Evolutionary conservation across 2,888 invertebrate genomes (phyloP), one percentile per base, ranked within the genome.

Genomic region (Watsonalla binaria): DNA sequence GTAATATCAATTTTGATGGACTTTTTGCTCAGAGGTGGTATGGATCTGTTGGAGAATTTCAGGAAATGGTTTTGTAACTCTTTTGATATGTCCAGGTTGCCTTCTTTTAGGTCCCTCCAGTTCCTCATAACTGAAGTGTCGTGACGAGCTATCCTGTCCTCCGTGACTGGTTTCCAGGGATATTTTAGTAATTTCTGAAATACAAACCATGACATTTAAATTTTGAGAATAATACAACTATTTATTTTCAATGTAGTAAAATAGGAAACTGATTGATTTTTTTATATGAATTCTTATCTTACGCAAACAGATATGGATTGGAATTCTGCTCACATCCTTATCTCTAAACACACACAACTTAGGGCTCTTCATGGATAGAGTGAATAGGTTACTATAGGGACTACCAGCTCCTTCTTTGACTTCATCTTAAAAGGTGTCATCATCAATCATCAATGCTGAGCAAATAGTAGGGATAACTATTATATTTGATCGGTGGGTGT

Each of bases 51-150:
- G 0, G 93, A 92, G 69, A 96, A 96, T 74, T 94, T 94, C 0
- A 91, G 74, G 47, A 96, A 89, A 78, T 95, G 95, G 60, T 92
- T 72, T 47, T 77, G 72, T 24, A 95, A 60, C 0, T 88, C 76
- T 15, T 86, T 69, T 37, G 90, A 70, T 57, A 91, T 84, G 51
- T 89, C 76, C 11, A 94, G 64, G 58, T 92, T 80, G 6, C 93
- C 93, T 37, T 90, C 80, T 60, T 92, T 92, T 7, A 95, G 90
- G 59, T 92, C 83, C 53, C 91, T 84, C 96, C 96, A 96, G 78
- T 96, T 96, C 60, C 92, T 84, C 70, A 93, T 84, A 0, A 94
- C 96, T 0, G 84, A 83, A 53, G 86, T 82, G 68, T 96, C 96
- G 69, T 96, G 96, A 7, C 91, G 87, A 45, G 88, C 77, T 34